Evolutionary conservation across 2,888 invertebrate genomes (phyloP).

Genomic region (Leptopterna dolabrata): DNA sequence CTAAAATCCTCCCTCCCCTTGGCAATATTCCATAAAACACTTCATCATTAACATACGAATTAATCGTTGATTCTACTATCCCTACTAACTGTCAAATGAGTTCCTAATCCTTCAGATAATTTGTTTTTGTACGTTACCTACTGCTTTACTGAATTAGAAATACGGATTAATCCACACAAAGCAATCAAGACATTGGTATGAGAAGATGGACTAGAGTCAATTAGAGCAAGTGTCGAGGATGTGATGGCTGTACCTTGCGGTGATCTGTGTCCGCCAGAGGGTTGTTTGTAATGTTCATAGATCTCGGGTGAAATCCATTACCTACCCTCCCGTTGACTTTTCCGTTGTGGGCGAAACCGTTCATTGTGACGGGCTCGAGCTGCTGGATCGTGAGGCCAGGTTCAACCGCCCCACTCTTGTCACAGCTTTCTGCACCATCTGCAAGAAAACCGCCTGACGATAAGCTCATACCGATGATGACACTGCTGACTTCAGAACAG

Average conservation of each 20-base stretch:
- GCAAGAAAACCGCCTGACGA: constrained; percentile 51
- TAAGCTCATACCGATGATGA: not conserved
- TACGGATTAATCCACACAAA: too few relatives aligned
- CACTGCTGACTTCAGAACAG: too few relatives aligned
- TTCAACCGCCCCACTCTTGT: constrained; percentile 67
- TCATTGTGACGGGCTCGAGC: constrained; percentile 63
- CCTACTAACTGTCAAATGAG: too few relatives aligned
- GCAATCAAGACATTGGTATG: too few relatives aligned
- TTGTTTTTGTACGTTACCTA: too few relatives aligned
- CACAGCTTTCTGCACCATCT: constrained; percentile 67
- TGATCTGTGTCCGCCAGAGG: constrained; percentile 76
- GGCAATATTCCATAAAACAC: too few relatives aligned
- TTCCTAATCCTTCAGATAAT: too few relatives aligned
- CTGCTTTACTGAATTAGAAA: too few relatives aligned
- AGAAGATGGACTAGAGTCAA: not conserved
- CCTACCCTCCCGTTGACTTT: constrained; percentile 68
- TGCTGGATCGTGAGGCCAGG: constrained; percentile 63
- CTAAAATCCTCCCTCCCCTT: too few relatives aligned
- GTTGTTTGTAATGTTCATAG: constrained; percentile 81
- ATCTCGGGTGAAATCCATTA: constrained; percentile 67
- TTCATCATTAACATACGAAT: too few relatives aligned
- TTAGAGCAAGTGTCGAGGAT: not conserved
- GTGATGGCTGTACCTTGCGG: constrained; percentile 72
- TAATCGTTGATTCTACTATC: too few relatives aligned
- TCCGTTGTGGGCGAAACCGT: constrained; percentile 63